Conservation (phyloP, 2,888 invertebrate genomes). For the Drosophila kuntzei region DNA sequence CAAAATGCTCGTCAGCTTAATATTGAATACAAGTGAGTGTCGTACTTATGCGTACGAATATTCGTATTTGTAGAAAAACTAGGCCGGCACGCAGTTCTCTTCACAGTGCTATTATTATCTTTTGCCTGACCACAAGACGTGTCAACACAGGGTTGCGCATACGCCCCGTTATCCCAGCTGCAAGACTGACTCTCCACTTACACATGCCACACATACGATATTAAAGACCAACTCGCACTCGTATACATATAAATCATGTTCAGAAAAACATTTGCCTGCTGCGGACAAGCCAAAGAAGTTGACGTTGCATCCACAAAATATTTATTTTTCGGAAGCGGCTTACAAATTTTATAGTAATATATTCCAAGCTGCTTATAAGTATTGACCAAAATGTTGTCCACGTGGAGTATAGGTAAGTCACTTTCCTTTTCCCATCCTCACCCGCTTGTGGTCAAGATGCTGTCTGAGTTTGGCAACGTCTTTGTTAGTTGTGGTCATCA, state of each 20-base stretch:
- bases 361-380: slow-evolving; percentile 67
- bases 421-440: neutral
- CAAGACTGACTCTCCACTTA: slow-evolving; percentile 24
- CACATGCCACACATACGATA: slow-evolving; percentile 2
- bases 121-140: slow-evolving; percentile 74
- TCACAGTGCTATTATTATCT: slow-evolving; percentile 68
- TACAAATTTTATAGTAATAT: slow-evolving; percentile 62
- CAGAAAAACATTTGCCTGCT: slow-evolving; percentile 53
- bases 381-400: slow-evolving; percentile 53
- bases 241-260: slow-evolving; percentile 68
- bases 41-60: slow-evolving; percentile 21
- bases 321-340: slow-evolving; percentile 60
- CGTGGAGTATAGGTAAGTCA: slow-evolving; percentile 25
- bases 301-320: slow-evolving; percentile 48
- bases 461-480: slow-evolving; percentile 35
- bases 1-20: slow-evolving; percentile 29
- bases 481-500: slow-evolving; percentile 62
- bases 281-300: slow-evolving; percentile 53
- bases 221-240: slow-evolving; percentile 12
- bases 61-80: slow-evolving; percentile 33
- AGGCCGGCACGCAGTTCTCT: slow-evolving; percentile 16
- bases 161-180: slow-evolving; percentile 47
- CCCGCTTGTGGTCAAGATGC: slow-evolving; percentile 40
- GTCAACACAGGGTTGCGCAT: slow-evolving; percentile 62
- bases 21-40: slow-evolving; percentile 54